Evolutionary conservation across 2,113 vertebrate species (phyloP).

Genomic region (Casuarius casuarius): DNA sequence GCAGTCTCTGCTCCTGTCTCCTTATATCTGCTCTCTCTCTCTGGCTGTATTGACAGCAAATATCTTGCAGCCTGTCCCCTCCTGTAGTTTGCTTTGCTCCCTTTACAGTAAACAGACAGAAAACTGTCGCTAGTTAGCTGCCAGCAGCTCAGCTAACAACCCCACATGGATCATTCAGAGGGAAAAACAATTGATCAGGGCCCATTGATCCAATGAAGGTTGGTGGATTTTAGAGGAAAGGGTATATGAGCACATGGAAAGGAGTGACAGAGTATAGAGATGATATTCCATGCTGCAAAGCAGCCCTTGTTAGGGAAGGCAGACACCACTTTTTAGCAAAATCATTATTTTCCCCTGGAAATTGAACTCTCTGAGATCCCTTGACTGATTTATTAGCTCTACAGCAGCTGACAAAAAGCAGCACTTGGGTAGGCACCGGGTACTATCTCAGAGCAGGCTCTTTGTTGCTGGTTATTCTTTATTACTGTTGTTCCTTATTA

Average conservation of each 20-base stretch:
- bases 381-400: background rate
- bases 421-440: background rate
- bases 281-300: background rate
- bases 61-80: slow-evolving; percentile 48
- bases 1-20: background rate
- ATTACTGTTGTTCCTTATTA: background rate
- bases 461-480: background rate
- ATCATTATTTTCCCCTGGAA: background rate
- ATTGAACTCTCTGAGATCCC: background rate
- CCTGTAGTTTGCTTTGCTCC: slow-evolving; percentile 52
- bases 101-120: slow-evolving; percentile 77
- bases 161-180: slow-evolving; percentile 19
- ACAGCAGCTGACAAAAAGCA: background rate
- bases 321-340: background rate
- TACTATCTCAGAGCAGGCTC: background rate
- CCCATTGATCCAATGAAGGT: slow-evolving; percentile 38
- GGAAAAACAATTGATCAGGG: slow-evolving; percentile 48
- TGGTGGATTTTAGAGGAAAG: slow-evolving; percentile 14
- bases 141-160: slow-evolving; percentile 53
- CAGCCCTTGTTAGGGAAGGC: background rate
- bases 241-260: background rate
- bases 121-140: slow-evolving; percentile 41
- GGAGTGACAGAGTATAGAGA: background rate
- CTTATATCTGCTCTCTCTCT: slow-evolving; percentile 50
- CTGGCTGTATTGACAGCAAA: slow-evolving; percentile 76